Conservation (phyloP, 2,113 vertebrate genomes). For the Bubo scandiacus region DNA sequence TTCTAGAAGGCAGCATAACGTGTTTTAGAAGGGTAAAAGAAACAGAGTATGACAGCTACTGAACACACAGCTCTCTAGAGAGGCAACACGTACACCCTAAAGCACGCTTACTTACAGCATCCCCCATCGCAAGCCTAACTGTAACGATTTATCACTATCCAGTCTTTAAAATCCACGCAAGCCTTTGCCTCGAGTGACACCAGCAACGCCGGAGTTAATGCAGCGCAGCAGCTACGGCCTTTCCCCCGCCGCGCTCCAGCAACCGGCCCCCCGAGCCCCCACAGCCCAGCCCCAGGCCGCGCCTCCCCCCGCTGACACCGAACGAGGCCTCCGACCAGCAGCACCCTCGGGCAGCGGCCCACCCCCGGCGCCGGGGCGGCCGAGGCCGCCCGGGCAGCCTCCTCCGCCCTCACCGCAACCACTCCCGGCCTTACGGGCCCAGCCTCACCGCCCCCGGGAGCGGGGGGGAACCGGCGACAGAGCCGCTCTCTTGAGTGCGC, state of each 20-base stretch:
- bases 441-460: background rate
- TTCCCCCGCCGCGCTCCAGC: background rate
- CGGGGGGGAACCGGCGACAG: background rate
- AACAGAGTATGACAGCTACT: rapidly evolving
- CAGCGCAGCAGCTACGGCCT: background rate
- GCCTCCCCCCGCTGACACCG: background rate
- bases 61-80: background rate
- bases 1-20: rapidly evolving
- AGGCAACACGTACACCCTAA: rapidly evolving
- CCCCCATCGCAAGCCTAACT: rapidly evolving
- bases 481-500: too few species aligned
- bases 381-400: background rate
- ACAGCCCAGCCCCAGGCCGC: background rate
- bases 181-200: rapidly evolving
- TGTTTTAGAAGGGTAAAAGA: background rate
- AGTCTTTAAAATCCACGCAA: rapidly evolving
- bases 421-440: background rate
- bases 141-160: rapidly evolving
- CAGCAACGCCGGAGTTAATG: background rate
- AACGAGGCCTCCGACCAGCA: background rate
- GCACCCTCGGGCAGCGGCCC: background rate
- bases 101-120: rapidly evolving
- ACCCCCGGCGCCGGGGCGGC: background rate
- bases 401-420: too few species aligned
- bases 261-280: background rate